These are phyloP conservation scores for Zhuqinia jingwanae DNA, from an alignment of 2,888 invertebrate genomes.

Conservation along the genomic window DNA sequence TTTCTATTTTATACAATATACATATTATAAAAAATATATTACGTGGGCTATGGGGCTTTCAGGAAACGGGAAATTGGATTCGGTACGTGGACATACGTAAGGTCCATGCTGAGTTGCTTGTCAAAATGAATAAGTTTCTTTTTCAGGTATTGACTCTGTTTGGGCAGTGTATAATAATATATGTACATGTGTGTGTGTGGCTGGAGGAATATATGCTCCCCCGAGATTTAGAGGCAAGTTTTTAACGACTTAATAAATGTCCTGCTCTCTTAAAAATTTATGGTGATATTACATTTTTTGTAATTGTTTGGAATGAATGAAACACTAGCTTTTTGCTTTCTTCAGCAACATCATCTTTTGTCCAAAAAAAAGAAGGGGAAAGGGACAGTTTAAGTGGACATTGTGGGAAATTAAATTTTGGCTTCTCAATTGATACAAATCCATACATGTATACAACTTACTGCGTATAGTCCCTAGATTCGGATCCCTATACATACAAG, in stretches of 20 bases:
- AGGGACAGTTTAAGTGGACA: background rate
- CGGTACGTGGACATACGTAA: constrained; percentile 51
- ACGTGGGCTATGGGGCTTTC: background rate
- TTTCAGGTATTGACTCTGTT: constrained; percentile 49
- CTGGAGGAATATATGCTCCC: constrained; percentile 16
- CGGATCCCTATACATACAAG: too few relatives aligned
- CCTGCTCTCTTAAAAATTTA: constrained; percentile 49
- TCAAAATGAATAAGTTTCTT: constrained; percentile 51
- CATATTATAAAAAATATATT: background rate
- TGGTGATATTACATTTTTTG: constrained; percentile 51
- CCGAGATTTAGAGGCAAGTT: constrained; percentile 11
- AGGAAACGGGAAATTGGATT: constrained; percentile 65
- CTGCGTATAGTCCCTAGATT: too few relatives aligned
- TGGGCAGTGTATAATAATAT: background rate
- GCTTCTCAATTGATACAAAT: constrained; percentile 20
- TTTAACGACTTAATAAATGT: constrained; percentile 64
- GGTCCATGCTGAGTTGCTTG: constrained; percentile 26
- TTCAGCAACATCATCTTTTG: constrained; percentile 22
- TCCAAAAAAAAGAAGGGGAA: background rate
- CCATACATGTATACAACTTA: too few relatives aligned
- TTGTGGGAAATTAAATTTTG: constrained; percentile 48
- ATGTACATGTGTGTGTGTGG: background rate
- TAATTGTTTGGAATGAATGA: constrained; percentile 62
- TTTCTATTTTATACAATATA: background rate
- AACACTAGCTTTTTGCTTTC: background rate